Conservation (phyloP, 2,888 invertebrate species). For the Macrophya alboannulata region DNA sequence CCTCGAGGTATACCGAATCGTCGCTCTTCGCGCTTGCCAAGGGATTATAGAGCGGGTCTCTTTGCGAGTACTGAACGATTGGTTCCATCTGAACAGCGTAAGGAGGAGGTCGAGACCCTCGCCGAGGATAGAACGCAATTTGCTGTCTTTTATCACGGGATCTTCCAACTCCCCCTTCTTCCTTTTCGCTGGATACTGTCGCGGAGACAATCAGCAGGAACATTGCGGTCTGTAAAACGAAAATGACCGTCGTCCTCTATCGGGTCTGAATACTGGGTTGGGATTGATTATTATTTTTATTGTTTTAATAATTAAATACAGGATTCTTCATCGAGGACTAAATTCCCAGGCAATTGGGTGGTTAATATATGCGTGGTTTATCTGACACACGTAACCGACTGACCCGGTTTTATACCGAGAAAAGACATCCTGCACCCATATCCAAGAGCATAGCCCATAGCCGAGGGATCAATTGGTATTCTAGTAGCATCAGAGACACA, state of each 20-base stretch:
- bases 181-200: constrained; percentile 65
- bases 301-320: not conserved
- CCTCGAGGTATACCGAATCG: constrained; percentile 74
- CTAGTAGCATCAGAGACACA: constrained; percentile 69
- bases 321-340: not conserved
- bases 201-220: constrained; percentile 63
- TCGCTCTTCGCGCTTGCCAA: constrained; percentile 81
- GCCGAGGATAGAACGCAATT: constrained; percentile 70
- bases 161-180: constrained; percentile 69
- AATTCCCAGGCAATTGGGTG: not conserved
- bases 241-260: constrained; percentile 21
- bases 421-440: constrained; percentile 70
- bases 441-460: constrained; percentile 63
- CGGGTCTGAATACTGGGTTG: no score
- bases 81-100: constrained; percentile 93
- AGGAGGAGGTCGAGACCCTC: constrained; percentile 82
- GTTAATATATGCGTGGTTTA: constrained; percentile 61
- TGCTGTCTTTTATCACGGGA: constrained; percentile 76
- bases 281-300: not conserved
- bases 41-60: constrained; percentile 89
- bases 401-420: constrained; percentile 74
- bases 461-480: constrained; percentile 72
- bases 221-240: constrained; percentile 59
- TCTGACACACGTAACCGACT: constrained; percentile 70
- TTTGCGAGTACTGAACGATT: constrained; percentile 89